Evolutionary conservation across 2,888 invertebrate species (phyloP).

Genomic region (Ceraclea dissimilis): DNA sequence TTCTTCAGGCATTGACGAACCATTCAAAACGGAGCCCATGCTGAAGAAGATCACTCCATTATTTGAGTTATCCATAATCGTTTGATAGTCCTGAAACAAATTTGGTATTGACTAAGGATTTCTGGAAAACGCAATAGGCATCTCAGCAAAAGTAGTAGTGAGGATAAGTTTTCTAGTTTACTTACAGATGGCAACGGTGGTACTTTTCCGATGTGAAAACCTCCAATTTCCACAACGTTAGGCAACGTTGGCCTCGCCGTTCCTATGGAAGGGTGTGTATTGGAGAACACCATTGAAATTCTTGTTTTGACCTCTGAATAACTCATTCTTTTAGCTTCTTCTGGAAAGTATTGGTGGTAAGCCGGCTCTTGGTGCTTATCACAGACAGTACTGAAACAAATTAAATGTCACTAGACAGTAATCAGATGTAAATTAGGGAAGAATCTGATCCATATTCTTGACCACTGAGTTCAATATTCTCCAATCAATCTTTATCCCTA

Average conservation of each 20-base stretch:
- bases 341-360: constrained; percentile 18
- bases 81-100: constrained; percentile 35
- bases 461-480: no score
- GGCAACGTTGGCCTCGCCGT: constrained; percentile 21
- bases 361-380: constrained; percentile 1
- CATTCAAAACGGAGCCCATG: constrained; percentile 40
- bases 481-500: no score
- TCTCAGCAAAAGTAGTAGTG: no score
- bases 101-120: not conserved
- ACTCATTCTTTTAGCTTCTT: constrained; percentile 16
- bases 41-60: constrained; percentile 46
- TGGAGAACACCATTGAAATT: constrained; percentile 20
- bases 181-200: constrained; percentile 15
- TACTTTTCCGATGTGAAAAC: constrained; percentile 25
- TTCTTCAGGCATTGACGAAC: constrained; percentile 34
- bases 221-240: constrained; percentile 24
- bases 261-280: constrained; percentile 25
- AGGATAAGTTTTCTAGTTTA: no score
- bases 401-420: not conserved
- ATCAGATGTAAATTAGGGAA: no score
- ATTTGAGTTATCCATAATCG: constrained; percentile 36
- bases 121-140: no score
- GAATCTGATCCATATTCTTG: no score
- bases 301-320: constrained; percentile 16
- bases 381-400: not conserved